A percentile compares a stretch with the other conserved stretches of the same genome.
Evolutionary conservation across 1,140 invertebrate genomes (phyloP).

Genomic region (Pachyrhynchus sulphureomaculatus): DNA sequence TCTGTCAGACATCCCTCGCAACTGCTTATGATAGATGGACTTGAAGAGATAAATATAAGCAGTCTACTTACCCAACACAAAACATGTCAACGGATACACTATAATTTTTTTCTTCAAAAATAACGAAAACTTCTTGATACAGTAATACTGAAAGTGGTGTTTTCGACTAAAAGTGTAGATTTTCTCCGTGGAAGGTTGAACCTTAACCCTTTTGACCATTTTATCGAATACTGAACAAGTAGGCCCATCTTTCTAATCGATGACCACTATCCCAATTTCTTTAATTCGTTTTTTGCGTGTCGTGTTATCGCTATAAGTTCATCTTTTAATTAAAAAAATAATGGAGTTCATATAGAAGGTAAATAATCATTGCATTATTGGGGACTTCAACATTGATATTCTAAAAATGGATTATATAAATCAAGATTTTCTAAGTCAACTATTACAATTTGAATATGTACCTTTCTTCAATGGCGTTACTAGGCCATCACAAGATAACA

Average conservation of each 20-base stretch:
- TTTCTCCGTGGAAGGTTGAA: neutral
- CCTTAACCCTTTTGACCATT: constrained; percentile 1
- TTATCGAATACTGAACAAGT: neutral
- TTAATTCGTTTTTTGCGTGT: constrained; percentile 19
- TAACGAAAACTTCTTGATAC: constrained; percentile 11
- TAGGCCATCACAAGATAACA: no score
- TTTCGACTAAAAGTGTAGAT: neutral
- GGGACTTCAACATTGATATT: no score
- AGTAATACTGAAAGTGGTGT: constrained; percentile 6
- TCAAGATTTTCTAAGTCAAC: no score
- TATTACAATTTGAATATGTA: no score
- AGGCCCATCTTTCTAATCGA: neutral
- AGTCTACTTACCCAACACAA: constrained; percentile 16
- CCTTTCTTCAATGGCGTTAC: no score
- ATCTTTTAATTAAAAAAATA: constrained; percentile 20
- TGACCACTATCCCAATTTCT: neutral
- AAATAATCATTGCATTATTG: no score
- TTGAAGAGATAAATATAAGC: neutral
- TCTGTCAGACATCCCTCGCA: no score
- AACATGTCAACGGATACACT: constrained; percentile 17
- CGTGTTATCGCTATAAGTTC: neutral
- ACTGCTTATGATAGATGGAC: neutral
- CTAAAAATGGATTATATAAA: no score
- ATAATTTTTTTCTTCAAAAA: constrained; percentile 10
- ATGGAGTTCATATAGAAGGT: no score